These are phyloP conservation scores for Sterrhoptilus dennistouni DNA, from an alignment of 2,113 vertebrate species.

Conservation along the genomic window DNA sequence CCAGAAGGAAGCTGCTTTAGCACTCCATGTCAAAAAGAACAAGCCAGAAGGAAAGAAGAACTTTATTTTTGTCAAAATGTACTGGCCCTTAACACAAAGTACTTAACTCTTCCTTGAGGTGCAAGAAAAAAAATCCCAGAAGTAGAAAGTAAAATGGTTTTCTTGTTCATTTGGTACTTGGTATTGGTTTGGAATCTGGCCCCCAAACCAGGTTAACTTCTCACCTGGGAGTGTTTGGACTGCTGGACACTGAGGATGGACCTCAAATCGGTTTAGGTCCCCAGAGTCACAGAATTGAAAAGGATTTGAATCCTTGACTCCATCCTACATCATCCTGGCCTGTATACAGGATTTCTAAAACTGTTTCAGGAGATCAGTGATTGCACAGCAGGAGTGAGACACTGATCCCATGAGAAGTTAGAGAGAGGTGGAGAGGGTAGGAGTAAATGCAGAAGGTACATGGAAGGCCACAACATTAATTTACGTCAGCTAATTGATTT, in stretches of 20 bases:
- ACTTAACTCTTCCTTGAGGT: neutral
- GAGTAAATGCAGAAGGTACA: neutral
- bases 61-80: neutral
- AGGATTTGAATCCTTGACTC: neutral
- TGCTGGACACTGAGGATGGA: neutral
- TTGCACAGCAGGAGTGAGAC: neutral
- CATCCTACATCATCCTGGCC: neutral
- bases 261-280: neutral
- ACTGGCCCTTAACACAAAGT: neutral
- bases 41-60: neutral
- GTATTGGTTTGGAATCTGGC: neutral
- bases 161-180: neutral
- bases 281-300: neutral
- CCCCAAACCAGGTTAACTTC: neutral
- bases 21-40: neutral
- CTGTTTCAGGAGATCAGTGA: neutral
- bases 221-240: neutral
- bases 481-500: slow-evolving; percentile 2
- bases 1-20: neutral
- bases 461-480: neutral
- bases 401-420: neutral
- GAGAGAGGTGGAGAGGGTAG: neutral
- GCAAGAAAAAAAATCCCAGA: neutral
- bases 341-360: neutral
- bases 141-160: neutral